Base-by-base conservation (phyloP, 2,888 invertebrate genomes). In the Acleris emargana region DNA sequence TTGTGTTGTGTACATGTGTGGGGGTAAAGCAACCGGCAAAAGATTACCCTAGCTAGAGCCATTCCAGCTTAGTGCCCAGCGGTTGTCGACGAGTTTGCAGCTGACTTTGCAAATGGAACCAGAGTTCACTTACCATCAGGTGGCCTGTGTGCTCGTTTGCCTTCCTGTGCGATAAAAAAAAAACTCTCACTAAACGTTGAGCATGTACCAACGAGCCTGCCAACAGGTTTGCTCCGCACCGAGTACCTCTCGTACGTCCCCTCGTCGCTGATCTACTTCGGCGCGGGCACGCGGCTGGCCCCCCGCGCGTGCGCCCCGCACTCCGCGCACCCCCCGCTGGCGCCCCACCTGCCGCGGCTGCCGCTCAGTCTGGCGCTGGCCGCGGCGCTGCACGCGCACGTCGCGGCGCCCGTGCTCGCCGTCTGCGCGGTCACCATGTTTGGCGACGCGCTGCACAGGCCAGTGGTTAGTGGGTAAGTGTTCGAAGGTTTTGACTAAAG, bases 231-330 rank as follows among this genome's bases (percentile, higher is more conserved):
- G 2, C 75, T 86, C 25, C 79, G 70, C 71, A 72, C 80, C 2
- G 83, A 87, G 69, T 77, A 82, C 68, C 62, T 76, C 25, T 64
- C 72, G 32, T 77, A 76, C 66, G 32, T 73, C n/a, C 80, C 86
- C 4, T 76, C 81, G 16, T 69, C 74, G 22, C 82, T 80, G 71
- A 82, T 88, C 69, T 84, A 83, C 76, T 87, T 74, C 70, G 53
- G 64, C 28, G 76, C 80, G 67, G 75, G 53, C 20, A 58, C 47
- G 1, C 58, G 64, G 1, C 53, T 53, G 20, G 50, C 22, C 5
- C 13, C 51, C 16, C 50, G 22, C 6, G 18, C 28, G 76, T 79
- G 64, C 75, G 53, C 28, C 28, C 28, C 28, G 7, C 28, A 2
- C 45, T 20, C 20, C 32, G 49, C 47, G 17, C 54, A 47, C 1